Evolutionary conservation across 2,113 vertebrate genomes (phyloP).

Genomic region (Nestor notabilis): DNA sequence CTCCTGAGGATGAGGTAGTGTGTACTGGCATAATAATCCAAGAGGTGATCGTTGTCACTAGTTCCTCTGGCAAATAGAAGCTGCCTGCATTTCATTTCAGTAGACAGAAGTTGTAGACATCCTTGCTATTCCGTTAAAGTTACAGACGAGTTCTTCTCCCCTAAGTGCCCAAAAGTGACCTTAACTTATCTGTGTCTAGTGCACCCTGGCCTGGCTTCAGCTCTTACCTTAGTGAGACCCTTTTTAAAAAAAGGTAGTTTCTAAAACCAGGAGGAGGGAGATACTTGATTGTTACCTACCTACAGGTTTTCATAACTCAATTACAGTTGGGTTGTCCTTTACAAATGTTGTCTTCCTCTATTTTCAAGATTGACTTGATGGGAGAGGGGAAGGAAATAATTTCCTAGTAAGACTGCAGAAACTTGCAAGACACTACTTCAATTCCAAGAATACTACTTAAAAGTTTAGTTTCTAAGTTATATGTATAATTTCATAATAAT

Average conservation of each 20-base stretch:
- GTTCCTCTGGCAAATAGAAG: not conserved
- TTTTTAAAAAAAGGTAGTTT: not conserved
- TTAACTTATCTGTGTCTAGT: not conserved
- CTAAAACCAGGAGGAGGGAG: not conserved
- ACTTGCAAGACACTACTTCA: not conserved
- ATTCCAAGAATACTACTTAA: not conserved
- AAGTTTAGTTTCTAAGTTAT: not conserved
- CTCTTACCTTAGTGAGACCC: not conserved
- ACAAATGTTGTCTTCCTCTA: not conserved
- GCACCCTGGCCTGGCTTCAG: not conserved
- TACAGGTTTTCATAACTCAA: not conserved
- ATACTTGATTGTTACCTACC: not conserved
- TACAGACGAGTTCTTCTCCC: not conserved
- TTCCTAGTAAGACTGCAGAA: not conserved
- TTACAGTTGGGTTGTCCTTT: not conserved
- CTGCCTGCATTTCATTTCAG: not conserved
- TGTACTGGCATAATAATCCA: not conserved
- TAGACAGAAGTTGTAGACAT: not conserved
- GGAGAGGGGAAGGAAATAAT: accelerated
- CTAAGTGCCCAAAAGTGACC: not conserved
- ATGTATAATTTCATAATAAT: not conserved
- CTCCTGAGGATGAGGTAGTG: not conserved
- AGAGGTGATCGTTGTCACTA: not conserved
- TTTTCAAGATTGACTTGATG: not conserved
- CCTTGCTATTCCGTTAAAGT: not conserved